Conservation (phyloP, 2,797 vertebrate species). For the Cetoscarus ocellatus region DNA sequence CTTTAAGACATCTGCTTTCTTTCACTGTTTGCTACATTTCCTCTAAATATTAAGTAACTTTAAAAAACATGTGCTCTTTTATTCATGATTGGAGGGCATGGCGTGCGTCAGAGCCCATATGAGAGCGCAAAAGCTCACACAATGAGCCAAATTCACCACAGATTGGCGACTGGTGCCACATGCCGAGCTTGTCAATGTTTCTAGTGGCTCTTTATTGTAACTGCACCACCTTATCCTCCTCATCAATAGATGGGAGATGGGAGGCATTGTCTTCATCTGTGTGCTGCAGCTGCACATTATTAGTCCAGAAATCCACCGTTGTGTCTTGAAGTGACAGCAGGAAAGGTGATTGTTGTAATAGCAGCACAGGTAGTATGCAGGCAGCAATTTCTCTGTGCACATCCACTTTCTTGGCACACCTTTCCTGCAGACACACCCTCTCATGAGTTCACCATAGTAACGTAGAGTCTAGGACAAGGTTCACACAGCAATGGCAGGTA, state of each 20-base stretch:
- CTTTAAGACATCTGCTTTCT: slow-evolving; percentile 16
- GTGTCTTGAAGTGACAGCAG: too few species aligned
- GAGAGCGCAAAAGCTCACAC: slow-evolving; percentile 22
- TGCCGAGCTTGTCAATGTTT: slow-evolving; percentile 56
- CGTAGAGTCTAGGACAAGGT: slow-evolving; percentile 53
- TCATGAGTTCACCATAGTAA: slow-evolving; percentile 26
- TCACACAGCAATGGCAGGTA: slow-evolving; percentile 65
- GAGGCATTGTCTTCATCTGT: slow-evolving; percentile 8
- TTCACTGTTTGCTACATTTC: background rate
- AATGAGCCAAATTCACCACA: slow-evolving; percentile 57
- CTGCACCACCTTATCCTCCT: slow-evolving; percentile 42
- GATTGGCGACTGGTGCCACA: slow-evolving; percentile 63
- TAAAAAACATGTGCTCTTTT: rapidly evolving
- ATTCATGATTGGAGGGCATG: too few species aligned
- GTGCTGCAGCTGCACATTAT: background rate
- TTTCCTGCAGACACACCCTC: slow-evolving; percentile 69
- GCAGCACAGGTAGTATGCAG: background rate
- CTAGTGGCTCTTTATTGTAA: slow-evolving; percentile 58
- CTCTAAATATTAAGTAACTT: background rate
- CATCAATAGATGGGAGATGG: background rate
- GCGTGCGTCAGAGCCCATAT: background rate
- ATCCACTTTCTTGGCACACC: slow-evolving; percentile 59
- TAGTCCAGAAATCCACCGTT: background rate
- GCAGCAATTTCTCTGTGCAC: slow-evolving; percentile 14
- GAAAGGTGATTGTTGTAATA: background rate